These are phyloP conservation scores for Cisticola juncidis DNA, from an alignment of 2,113 vertebrate genomes.

Conservation along the genomic window DNA sequence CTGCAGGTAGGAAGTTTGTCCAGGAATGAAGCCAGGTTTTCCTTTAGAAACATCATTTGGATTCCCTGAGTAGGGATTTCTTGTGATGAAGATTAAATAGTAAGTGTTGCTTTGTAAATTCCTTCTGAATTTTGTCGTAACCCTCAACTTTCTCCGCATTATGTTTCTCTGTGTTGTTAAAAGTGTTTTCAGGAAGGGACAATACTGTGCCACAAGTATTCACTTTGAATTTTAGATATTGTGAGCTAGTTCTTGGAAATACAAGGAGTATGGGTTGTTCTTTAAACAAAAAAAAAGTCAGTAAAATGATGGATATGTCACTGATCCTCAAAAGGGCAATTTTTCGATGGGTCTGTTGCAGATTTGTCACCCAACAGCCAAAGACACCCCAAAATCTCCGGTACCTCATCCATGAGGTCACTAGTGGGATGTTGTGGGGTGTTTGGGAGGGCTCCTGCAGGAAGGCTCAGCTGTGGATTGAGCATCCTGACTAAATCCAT, in stretches of 20 bases:
- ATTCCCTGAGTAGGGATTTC: background rate
- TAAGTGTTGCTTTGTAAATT: background rate
- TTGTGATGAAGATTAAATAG: background rate
- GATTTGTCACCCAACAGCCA: background rate
- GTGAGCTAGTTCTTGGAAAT: background rate
- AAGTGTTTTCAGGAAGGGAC: background rate
- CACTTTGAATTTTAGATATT: background rate
- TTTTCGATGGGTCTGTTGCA: background rate
- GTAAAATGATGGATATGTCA: background rate
- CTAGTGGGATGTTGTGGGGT: background rate
- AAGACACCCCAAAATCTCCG: background rate
- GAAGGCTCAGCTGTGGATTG: background rate
- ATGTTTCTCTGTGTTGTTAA: accelerated
- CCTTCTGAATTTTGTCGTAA: background rate
- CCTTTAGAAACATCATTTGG: background rate
- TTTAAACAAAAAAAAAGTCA: background rate
- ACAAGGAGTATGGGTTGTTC: background rate
- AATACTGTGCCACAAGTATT: background rate
- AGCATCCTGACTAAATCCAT: background rate
- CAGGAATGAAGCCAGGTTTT: background rate
- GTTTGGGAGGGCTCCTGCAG: background rate
- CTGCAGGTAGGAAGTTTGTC: constrained; percentile 83
- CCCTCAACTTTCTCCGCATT: background rate
- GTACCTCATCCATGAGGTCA: background rate
- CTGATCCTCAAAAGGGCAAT: background rate